Percentiles rank a stretch among this genome's conserved stretches.
Evolutionary conservation across 2,888 invertebrate genomes (phyloP).

Genomic region (Clitarchus hookeri): DNA sequence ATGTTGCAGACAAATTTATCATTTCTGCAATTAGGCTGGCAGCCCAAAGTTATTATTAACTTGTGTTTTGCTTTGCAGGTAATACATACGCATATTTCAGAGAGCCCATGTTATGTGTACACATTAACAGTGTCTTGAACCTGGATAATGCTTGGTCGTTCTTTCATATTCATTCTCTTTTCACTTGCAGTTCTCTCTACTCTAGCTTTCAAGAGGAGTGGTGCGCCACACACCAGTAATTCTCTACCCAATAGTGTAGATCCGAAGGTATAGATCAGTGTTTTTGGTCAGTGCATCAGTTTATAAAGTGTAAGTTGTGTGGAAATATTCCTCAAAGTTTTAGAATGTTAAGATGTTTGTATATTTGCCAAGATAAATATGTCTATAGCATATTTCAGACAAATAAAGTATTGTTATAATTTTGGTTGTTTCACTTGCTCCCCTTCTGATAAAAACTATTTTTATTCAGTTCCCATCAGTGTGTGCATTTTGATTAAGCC

Average conservation of each 20-base stretch:
- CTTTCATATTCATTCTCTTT: not conserved
- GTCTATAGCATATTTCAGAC: slow-evolving; percentile 14
- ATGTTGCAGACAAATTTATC: too few species aligned
- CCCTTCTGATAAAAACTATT: not conserved
- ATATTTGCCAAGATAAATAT: not conserved
- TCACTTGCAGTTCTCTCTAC: not conserved
- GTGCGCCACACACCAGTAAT: not conserved
- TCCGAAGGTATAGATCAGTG: not conserved
- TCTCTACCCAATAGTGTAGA: not conserved
- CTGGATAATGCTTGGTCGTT: not conserved
- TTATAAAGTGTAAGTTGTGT: not conserved
- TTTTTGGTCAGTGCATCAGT: not conserved
- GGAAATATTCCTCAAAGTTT: not conserved
- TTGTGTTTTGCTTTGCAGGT: too few species aligned
- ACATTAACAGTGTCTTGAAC: not conserved
- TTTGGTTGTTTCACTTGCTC: not conserved
- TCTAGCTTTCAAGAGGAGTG: not conserved
- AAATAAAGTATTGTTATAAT: not conserved
- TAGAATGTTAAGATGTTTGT: not conserved
- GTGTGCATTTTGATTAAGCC: too few species aligned
- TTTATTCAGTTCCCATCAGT: too few species aligned
- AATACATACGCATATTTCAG: not conserved
- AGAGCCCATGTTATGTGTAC: not conserved
- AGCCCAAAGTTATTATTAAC: too few species aligned
- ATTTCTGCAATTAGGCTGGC: too few species aligned